These are phyloP conservation scores for Poeciliopsis infans DNA, from an alignment of 2,797 vertebrate genomes.

Conservation along the genomic window DNA sequence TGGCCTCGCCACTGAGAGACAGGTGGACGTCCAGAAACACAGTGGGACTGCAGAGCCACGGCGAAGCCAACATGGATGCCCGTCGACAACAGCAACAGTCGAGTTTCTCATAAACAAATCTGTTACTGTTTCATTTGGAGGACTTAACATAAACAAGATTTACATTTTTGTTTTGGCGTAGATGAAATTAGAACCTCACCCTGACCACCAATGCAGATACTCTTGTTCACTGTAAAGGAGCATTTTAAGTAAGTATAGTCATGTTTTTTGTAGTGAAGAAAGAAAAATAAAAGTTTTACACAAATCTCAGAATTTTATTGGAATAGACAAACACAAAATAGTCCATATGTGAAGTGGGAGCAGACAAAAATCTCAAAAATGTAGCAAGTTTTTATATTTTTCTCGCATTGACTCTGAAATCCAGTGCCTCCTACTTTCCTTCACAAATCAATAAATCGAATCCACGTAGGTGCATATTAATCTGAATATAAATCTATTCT, in stretches of 20 bases:
- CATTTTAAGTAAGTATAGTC: too few relatives aligned
- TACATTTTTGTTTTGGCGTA: neutral
- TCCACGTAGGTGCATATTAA: neutral
- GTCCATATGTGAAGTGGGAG: neutral
- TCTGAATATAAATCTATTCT: neutral
- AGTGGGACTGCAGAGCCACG: constrained; percentile 47
- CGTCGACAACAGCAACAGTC: constrained; percentile 13
- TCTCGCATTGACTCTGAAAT: neutral
- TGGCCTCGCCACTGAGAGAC: constrained; percentile 60
- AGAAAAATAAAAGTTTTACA: neutral
- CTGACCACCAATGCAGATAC: neutral
- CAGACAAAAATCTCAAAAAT: neutral
- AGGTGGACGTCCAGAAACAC: constrained; percentile 71
- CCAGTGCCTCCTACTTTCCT: neutral
- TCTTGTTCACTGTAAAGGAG: neutral
- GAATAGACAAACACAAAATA: neutral
- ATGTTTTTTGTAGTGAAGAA: neutral
- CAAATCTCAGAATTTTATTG: neutral
- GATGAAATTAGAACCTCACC: neutral
- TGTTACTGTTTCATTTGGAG: constrained; percentile 12
- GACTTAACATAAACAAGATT: constrained; percentile 13
- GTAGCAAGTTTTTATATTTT: neutral
- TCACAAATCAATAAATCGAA: neutral
- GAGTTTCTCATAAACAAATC: constrained; percentile 39
- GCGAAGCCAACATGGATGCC: constrained; percentile 40